A percentile compares a stretch with the other conserved stretches of the same genome.
These are phyloP conservation scores for Corythornis leucogaster DNA, from an alignment of 2,797 vertebrate species.

Conservation along the genomic window DNA sequence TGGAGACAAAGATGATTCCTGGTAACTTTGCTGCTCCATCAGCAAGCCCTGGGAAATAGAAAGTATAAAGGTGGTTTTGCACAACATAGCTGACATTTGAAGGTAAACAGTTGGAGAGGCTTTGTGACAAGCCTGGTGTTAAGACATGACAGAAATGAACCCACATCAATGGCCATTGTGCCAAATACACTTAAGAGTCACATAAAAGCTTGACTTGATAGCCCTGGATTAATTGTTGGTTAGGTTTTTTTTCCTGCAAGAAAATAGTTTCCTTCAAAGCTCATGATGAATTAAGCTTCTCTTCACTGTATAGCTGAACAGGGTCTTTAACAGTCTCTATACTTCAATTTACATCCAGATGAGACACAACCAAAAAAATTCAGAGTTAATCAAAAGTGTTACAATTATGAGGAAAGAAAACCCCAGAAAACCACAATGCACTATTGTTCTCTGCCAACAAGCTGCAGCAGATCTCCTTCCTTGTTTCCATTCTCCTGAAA, in stretches of 20 bases:
- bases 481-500: not conserved
- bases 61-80: constrained; percentile 42
- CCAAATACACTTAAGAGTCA: constrained; percentile 49
- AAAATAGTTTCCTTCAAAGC: constrained; percentile 48
- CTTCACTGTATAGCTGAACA: constrained; percentile 44
- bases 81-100: constrained; percentile 46
- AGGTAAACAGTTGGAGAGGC: constrained; percentile 6
- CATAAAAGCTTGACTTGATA: constrained; percentile 53
- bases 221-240: constrained; percentile 13
- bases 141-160: constrained; percentile 56
- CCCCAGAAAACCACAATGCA: not conserved
- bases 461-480: not conserved
- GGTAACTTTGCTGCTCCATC: constrained; percentile 30
- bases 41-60: constrained; percentile 7
- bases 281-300: constrained; percentile 56
- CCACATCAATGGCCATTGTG: constrained; percentile 47
- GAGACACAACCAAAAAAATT: not conserved
- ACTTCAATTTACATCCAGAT: not conserved
- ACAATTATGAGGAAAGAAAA: not conserved
- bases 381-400: not conserved
- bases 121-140: constrained; percentile 48
- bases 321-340: not conserved
- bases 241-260: not conserved
- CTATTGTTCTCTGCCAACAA: not conserved
- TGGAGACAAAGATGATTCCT: constrained; percentile 29